phyloP scores from a whole-genome alignment of 2,797 vertebrate genomes.

The Coregonus ussuriensis region DNA sequence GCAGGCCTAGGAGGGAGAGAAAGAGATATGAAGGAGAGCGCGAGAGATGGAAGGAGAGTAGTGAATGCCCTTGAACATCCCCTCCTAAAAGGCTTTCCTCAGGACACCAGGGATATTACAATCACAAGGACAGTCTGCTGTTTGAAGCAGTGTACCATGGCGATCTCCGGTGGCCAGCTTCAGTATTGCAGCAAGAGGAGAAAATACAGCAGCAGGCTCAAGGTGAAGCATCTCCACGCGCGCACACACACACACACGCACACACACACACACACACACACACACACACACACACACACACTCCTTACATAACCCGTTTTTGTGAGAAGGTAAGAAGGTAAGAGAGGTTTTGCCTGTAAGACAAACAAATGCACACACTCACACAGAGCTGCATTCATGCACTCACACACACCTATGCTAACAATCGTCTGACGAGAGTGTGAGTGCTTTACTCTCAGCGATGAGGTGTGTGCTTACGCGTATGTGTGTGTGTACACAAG shows the following conservation, averaged over 20 bases:
- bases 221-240: slow-evolving; percentile 64
- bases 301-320: slow-evolving; percentile 71
- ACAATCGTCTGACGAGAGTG: slow-evolving; percentile 29
- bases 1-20: not conserved
- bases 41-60: slow-evolving; percentile 13
- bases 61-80: slow-evolving; percentile 63
- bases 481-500: slow-evolving; percentile 18
- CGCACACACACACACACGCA: too few relatives aligned
- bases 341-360: slow-evolving; percentile 13
- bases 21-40: not conserved
- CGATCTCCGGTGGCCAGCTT: slow-evolving; percentile 63
- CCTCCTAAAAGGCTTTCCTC: slow-evolving; percentile 47
- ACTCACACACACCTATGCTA: not conserved
- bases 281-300: slow-evolving; percentile 33
- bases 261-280: too few relatives aligned
- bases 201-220: slow-evolving; percentile 58
- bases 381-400: slow-evolving; percentile 3
- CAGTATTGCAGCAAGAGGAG: slow-evolving; percentile 25
- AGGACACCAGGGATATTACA: slow-evolving; percentile 44
- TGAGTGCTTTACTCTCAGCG: slow-evolving; percentile 54
- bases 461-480: slow-evolving; percentile 38
- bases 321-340: not conserved
- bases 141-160: slow-evolving; percentile 33
- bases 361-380: slow-evolving; percentile 25
- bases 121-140: slow-evolving; percentile 48